A percentile compares a stretch with the other conserved stretches of the same genome.
Conservation (phyloP, 2,888 invertebrate species). For the Aphodius granarius region DNA sequence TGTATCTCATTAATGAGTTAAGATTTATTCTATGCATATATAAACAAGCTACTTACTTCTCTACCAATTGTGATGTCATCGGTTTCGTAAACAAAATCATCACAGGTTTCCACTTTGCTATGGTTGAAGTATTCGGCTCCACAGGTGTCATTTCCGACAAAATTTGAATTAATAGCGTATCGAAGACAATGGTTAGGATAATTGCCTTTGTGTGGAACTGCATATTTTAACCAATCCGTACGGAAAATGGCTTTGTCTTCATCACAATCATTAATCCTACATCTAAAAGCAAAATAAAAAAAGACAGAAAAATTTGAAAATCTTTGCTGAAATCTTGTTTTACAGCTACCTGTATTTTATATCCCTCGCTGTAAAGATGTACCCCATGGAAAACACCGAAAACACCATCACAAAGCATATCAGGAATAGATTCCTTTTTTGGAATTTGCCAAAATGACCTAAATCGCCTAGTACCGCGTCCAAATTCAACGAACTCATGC, state of each 20-base stretch:
- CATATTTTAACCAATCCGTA: constrained; percentile 54
- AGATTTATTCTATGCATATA: no score
- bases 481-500: constrained; percentile 45
- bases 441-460: constrained; percentile 58
- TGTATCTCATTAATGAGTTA: no score
- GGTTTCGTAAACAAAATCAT: constrained; percentile 33
- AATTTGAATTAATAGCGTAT: constrained; percentile 25
- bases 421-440: constrained; percentile 40
- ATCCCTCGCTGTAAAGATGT: constrained; percentile 43
- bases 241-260: constrained; percentile 47
- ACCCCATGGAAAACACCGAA: constrained; percentile 41
- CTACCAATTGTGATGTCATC: constrained; percentile 31
- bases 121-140: constrained; percentile 23
- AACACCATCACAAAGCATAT: constrained; percentile 40
- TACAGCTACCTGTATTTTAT: constrained; percentile 40
- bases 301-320: constrained; percentile 18
- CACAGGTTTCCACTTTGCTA: constrained; percentile 20
- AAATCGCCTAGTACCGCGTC: constrained; percentile 54
- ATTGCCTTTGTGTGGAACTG: constrained; percentile 50
- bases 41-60: constrained; percentile 32
- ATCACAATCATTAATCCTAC: constrained; percentile 59
- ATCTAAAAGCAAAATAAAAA: constrained; percentile 46
- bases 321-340: background rate
- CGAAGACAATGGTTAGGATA: constrained; percentile 40
- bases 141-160: constrained; percentile 21